These are phyloP conservation scores for Lordiphosa fenestrarum DNA, from an alignment of 2,888 invertebrate genomes.

Conservation along the genomic window DNA sequence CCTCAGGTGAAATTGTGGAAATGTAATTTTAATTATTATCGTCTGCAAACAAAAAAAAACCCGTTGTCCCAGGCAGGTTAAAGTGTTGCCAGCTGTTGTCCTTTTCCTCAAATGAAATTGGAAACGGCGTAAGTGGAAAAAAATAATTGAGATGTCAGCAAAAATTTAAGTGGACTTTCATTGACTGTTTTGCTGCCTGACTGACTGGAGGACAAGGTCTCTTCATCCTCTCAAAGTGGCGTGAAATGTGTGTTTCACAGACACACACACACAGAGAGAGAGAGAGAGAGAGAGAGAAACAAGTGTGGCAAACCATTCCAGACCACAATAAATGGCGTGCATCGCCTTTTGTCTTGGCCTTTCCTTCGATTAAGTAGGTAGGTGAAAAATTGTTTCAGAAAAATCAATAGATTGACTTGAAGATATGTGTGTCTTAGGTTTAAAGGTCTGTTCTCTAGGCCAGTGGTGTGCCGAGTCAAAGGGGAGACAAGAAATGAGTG, in stretches of 20 bases:
- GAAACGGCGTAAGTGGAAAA: slow-evolving; percentile 23
- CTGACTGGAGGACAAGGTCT: slow-evolving; percentile 37
- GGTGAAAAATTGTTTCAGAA: slow-evolving; percentile 37
- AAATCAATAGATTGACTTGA: slow-evolving; percentile 56
- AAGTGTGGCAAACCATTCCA: slow-evolving; percentile 5
- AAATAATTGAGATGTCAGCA: slow-evolving; percentile 72
- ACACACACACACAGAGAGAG: slow-evolving; percentile 13
- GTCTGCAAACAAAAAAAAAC: slow-evolving; percentile 5
- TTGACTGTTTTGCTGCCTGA: slow-evolving; percentile 61
- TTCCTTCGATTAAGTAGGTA: slow-evolving; percentile 37
- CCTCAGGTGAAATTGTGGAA: slow-evolving; percentile 19
- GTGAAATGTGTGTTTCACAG: slow-evolving; percentile 41
- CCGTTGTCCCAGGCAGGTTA: slow-evolving; percentile 4
- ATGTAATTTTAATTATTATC: slow-evolving; percentile 56
- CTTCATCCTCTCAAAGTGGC: slow-evolving; percentile 26
- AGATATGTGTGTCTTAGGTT: slow-evolving; percentile 1
- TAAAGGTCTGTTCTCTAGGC: slow-evolving; percentile 2
- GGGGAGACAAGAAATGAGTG: too few relatives aligned
- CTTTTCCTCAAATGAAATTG: not conserved
- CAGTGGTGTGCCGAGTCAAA: not conserved
- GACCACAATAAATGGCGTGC: slow-evolving; percentile 45
- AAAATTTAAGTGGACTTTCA: slow-evolving; percentile 71
- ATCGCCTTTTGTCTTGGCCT: slow-evolving; percentile 35
- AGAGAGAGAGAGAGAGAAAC: slow-evolving; percentile 7
- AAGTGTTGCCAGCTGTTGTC: slow-evolving; percentile 10